Conservation (phyloP, 37 sponge, comb jelly and placozoan species). For the Beroe forskalii region DNA sequence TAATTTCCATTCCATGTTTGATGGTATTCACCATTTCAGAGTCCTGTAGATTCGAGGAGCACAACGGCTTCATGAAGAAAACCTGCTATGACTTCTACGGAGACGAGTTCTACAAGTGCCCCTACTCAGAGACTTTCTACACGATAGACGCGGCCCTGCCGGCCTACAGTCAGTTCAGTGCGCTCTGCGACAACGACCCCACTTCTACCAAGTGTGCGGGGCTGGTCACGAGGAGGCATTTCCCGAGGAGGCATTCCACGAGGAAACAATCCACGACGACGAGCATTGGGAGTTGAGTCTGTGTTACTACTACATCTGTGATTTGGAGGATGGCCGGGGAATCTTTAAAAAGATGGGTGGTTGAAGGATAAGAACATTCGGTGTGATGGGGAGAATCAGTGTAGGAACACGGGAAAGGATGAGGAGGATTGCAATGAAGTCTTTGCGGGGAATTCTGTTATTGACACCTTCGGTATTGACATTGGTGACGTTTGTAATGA, state of each 20-base stretch:
- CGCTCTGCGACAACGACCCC: not conserved
- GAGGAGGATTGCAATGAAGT: not conserved
- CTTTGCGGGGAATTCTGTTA: not conserved
- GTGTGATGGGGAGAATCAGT: not conserved
- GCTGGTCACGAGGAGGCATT: not conserved
- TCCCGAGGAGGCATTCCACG: too few species aligned
- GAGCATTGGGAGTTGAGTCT: too few species aligned
- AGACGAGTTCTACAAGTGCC: not conserved
- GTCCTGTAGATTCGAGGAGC: not conserved
- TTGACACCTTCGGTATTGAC: not conserved
- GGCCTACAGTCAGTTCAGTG: not conserved
- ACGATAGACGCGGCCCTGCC: not conserved
- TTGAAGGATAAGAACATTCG: not conserved
- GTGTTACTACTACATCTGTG: not conserved
- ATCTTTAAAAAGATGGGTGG: not conserved
- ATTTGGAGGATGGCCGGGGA: not conserved
- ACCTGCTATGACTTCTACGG: not conserved
- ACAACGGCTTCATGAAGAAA: not conserved
- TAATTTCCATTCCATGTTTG: too few species aligned
- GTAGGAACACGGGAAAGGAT: not conserved
- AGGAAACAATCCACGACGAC: not conserved
- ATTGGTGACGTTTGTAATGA: not conserved
- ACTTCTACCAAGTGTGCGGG: not conserved
- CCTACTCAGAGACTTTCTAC: not conserved
- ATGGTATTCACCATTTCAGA: too few species aligned